Base-by-base conservation (phyloP, 23 tunicate genomes). In the Corella eumyota region DNA sequence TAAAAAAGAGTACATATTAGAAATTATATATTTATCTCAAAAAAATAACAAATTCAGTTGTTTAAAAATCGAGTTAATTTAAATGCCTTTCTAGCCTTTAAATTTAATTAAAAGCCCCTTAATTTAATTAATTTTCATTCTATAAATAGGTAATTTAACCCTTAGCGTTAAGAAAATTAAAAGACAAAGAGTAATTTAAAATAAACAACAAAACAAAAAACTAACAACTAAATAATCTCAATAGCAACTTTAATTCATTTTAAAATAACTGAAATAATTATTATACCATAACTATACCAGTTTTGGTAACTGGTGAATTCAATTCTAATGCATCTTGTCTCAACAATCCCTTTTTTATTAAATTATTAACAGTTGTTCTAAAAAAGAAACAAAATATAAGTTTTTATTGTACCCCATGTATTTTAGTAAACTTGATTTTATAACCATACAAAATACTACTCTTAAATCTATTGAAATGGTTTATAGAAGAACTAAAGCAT, bases 331-430 rank as follows among this genome's bases (percentile, higher is more conserved):
- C 6, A 27, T 51, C 48, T 9, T 35, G 4, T 48, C 38, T 45
- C 23, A 66, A 32, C 45, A 66, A 50, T n/a, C 71, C 71, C 22
- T 38, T 28, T 27, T 50, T 48, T 26, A 66, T 33, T 31, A 66
- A 66, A 2, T 37, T 4, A 4, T 25, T 33, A 3, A 26, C 60
- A 1, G 60, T 37, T 30, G 71, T 66, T 27, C 71, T 66, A 23
- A 1, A 66, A 65, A 25, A 23, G 6, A 62, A 15, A 21, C 4
- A 22, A 58, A 15, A 26, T 13, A 9, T 15, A 58, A 48, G 22
- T 15, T 66, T n/a, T n/a, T n/a, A n/a, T n/a, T n/a, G n/a, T n/a
- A n/a, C n/a, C n/a, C n/a, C n/a, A n/a, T n/a, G n/a, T n/a, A n/a
- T n/a, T n/a, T n/a, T n/a, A n/a, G n/a, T n/a, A n/a, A n/a, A n/a